A percentile compares a stretch with the other conserved stretches of the same genome.
Conservation (phyloP, 2,797 vertebrate genomes). For the Tapirus indicus region DNA sequence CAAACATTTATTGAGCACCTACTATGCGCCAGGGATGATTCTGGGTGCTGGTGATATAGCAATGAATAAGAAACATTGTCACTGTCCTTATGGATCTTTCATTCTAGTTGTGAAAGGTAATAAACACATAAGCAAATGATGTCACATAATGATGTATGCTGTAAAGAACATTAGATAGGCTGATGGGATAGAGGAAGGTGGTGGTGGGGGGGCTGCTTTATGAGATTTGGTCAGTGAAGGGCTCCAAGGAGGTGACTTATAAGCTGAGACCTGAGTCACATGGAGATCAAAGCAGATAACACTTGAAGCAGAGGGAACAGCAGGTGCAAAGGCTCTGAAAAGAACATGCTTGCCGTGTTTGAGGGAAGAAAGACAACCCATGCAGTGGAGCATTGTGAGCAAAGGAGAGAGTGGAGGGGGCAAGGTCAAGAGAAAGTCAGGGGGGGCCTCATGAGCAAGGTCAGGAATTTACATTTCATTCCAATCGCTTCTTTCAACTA, state of each 20-base stretch:
- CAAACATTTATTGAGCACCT: background rate
- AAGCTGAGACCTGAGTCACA: background rate
- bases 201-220: background rate
- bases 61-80: background rate
- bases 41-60: background rate
- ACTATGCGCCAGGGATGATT: background rate
- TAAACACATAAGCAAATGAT: background rate
- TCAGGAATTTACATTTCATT: background rate
- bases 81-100: background rate
- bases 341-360: background rate
- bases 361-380: background rate
- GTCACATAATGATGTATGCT: background rate
- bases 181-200: background rate
- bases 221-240: background rate
- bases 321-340: background rate
- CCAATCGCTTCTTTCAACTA: background rate
- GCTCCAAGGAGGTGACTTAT: background rate
- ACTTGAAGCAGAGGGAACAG: background rate
- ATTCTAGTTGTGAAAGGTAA: slow-evolving; percentile 23
- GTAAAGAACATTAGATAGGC: background rate
- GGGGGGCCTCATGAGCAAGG: background rate
- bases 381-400: accelerated
- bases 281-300: background rate
- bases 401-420: background rate
- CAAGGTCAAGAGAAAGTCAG: background rate